Evolutionary conservation across 1,140 invertebrate species (phyloP).

Genomic region (Drosophila orena): DNA sequence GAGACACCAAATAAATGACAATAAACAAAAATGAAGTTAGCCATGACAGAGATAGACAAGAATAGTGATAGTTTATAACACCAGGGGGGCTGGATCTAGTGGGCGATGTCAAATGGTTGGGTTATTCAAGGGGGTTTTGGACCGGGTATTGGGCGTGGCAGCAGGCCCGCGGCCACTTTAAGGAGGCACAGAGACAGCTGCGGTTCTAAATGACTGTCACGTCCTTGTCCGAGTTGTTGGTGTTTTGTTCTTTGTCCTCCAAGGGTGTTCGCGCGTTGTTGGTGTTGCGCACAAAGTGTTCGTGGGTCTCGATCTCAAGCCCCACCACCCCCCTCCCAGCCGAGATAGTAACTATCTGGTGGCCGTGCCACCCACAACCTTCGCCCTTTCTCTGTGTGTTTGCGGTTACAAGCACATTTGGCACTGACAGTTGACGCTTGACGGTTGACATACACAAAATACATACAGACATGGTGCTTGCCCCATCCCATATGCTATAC

Average conservation of each 20-base stretch:
- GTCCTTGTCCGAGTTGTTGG: constrained; percentile 76
- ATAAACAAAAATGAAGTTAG: constrained; percentile 82
- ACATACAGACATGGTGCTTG: constrained; percentile 18
- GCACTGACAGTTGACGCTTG: constrained; percentile 84
- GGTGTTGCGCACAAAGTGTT: constrained; percentile 42
- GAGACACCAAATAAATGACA: constrained; percentile 71
- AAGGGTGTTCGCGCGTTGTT: constrained; percentile 30
- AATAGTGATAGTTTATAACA: constrained; percentile 71
- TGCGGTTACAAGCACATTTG: constrained; percentile 83
- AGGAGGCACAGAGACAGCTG: constrained; percentile 60
- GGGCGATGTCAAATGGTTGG: background rate
- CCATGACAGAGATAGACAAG: constrained; percentile 79
- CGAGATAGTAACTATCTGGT: constrained; percentile 17
- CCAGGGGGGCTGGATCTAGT: constrained; percentile 8
- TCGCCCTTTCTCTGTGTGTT: constrained; percentile 7
- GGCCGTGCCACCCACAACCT: constrained; percentile 10
- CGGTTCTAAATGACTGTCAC: constrained; percentile 82
- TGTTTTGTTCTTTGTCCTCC: constrained; percentile 34
- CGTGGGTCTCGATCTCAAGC: constrained; percentile 36
- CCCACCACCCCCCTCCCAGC: constrained; percentile 2
- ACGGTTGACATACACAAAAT: constrained; percentile 71
- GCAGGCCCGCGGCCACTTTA: constrained; percentile 64
- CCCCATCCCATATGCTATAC: background rate
- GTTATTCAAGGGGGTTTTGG: constrained; percentile 18
- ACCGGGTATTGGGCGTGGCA: constrained; percentile 14